phyloP scores from a whole-genome alignment of 2,888 invertebrate species.

The Megamerina dolium region DNA sequence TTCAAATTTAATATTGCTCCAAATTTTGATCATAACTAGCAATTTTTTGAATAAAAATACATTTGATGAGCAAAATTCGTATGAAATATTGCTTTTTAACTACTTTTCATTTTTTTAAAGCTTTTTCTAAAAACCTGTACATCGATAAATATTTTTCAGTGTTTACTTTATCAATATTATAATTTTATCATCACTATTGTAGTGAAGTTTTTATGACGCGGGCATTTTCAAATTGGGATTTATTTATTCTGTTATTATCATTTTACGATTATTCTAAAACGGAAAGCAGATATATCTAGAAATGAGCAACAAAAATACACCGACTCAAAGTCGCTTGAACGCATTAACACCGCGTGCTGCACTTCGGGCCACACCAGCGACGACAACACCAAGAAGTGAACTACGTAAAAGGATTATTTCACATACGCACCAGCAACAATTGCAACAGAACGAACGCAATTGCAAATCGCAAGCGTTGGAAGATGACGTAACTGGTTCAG shows the following conservation, averaged over 20 bases:
- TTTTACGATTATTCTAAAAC: too few species aligned
- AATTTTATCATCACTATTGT: not conserved
- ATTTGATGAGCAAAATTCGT: too few species aligned
- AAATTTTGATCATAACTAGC: too few species aligned
- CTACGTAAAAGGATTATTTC: constrained; percentile 20
- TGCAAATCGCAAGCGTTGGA: not conserved
- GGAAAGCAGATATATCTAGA: too few species aligned
- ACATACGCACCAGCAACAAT: constrained; percentile 9
- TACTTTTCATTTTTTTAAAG: too few species aligned
- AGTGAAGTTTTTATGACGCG: not conserved
- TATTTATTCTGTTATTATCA: too few species aligned
- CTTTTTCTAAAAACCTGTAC: too few species aligned
- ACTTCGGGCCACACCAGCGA: constrained; percentile 14
- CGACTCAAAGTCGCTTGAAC: constrained; percentile 28
- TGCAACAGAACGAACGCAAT: not conserved
- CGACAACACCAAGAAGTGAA: constrained; percentile 20
- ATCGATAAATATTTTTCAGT: too few species aligned
- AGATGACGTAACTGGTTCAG: not conserved
- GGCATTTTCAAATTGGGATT: not conserved
- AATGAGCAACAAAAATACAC: constrained; percentile 31
- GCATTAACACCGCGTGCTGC: constrained; percentile 21
- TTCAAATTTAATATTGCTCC: too few species aligned
- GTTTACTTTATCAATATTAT: too few species aligned
- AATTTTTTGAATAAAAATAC: too few species aligned
- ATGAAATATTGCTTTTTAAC: too few species aligned